phyloP scores from a whole-genome alignment of 2,113 vertebrate genomes.

The Solenodon paradoxus region DNA sequence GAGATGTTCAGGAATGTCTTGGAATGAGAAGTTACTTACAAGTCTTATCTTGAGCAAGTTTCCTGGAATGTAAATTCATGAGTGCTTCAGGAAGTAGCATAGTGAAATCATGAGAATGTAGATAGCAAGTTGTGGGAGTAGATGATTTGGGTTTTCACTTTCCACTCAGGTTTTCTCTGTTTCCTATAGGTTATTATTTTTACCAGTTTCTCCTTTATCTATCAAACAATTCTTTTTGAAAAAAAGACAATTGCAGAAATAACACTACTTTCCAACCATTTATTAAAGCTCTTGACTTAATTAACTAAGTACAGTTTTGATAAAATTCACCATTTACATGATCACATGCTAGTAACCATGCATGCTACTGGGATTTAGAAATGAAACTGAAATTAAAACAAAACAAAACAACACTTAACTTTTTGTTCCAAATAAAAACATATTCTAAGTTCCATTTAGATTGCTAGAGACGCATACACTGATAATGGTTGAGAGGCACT shows the following conservation, averaged over 20 bases:
- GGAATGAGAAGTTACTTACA: neutral
- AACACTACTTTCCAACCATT: neutral
- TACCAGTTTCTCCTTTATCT: neutral
- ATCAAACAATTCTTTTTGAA: neutral
- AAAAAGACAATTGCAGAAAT: neutral
- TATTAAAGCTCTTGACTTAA: neutral
- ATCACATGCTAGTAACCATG: neutral
- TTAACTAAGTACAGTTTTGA: neutral
- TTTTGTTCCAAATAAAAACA: neutral
- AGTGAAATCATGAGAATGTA: neutral
- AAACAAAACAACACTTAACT: neutral
- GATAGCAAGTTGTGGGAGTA: neutral
- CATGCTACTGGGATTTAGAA: neutral
- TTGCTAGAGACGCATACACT: neutral
- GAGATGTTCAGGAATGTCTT: neutral
- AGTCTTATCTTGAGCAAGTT: neutral
- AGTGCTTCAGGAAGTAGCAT: rapidly evolving
- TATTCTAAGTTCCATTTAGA: neutral
- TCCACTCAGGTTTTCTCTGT: neutral
- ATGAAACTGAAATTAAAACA: neutral
- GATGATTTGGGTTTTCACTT: neutral
- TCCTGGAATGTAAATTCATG: neutral
- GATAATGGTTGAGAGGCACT: neutral
- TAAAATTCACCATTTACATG: neutral
- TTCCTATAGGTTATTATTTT: neutral